These are phyloP conservation scores for Drosophila melanica DNA, from an alignment of 1,140 invertebrate species.

Conservation along the genomic window DNA sequence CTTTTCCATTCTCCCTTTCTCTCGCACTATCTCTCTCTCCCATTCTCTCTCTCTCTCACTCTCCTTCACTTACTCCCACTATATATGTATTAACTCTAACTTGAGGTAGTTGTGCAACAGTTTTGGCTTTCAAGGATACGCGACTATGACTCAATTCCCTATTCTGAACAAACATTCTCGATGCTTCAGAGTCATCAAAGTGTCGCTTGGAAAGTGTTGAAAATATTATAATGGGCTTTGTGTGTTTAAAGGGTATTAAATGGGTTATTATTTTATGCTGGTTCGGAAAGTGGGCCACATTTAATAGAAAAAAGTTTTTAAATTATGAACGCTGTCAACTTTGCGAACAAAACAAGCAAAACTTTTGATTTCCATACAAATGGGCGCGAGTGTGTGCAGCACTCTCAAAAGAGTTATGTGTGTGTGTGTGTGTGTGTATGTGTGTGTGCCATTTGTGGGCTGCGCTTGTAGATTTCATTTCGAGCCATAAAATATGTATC, in stretches of 20 bases:
- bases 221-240: background rate
- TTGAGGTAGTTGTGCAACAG: no score
- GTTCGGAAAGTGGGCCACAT: conserved; percentile 28
- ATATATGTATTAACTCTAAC: background rate
- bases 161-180: no score
- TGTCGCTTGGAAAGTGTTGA: background rate
- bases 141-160: no score
- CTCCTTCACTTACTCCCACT: no score
- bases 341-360: conserved; percentile 6
- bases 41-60: no score
- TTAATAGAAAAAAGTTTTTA: conserved; percentile 9
- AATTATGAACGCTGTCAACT: conserved; percentile 22
- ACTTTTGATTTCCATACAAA: conserved; percentile 18
- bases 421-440: conserved; percentile 19
- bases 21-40: no score
- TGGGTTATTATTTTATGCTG: background rate
- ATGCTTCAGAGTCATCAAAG: background rate
- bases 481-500: conserved; percentile 71
- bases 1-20: no score
- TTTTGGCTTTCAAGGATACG: background rate
- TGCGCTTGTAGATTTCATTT: conserved; percentile 47
- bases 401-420: conserved; percentile 8
- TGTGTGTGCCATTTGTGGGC: conserved; percentile 28
- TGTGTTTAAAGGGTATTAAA: background rate
- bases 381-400: conserved; percentile 16